phyloP scores from a whole-genome alignment of 2,113 vertebrate genomes.

The Pollachius pollachius region DNA sequence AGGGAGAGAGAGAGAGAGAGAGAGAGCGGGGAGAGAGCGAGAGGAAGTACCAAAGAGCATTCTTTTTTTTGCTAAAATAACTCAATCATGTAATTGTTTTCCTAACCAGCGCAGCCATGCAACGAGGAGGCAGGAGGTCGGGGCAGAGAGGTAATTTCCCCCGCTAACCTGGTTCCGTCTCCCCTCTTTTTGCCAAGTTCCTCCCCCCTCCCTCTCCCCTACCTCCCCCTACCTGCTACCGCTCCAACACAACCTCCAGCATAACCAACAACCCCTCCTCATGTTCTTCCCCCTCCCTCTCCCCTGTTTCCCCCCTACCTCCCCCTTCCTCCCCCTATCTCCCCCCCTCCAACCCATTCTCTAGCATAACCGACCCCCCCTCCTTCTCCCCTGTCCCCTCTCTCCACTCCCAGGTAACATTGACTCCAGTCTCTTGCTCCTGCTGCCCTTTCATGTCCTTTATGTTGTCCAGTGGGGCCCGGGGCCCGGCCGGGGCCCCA shows the following conservation, averaged over 20 bases:
- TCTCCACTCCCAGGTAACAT: too few species aligned
- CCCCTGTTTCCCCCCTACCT: conserved; percentile 50
- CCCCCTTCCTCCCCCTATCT: conserved; percentile 28
- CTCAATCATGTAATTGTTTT: background rate
- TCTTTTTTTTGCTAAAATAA: too few species aligned
- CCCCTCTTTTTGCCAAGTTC: conserved; percentile 48
- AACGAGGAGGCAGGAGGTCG: background rate
- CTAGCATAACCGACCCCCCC: conserved; percentile 85
- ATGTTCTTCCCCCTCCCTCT: conserved; percentile 9
- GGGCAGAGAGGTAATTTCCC: too few species aligned
- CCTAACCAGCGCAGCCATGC: background rate
- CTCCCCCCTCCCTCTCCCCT: conserved; percentile 33
- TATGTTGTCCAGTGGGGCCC: conserved; percentile 71
- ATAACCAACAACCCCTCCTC: too few species aligned
- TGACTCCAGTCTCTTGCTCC: conserved; percentile 57
- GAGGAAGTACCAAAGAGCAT: too few species aligned
- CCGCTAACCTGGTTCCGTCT: conserved; percentile 8
- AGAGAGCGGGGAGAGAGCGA: too few species aligned
- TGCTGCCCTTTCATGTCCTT: conserved; percentile 69
- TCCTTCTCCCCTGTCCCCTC: conserved; percentile 51
- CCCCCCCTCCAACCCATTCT: conserved; percentile 37
- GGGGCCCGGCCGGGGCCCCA: conserved; percentile 77
- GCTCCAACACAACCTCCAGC: too few species aligned
- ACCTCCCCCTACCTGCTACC: conserved; percentile 5
- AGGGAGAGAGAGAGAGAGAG: too few species aligned